Evolutionary conservation across 2,113 vertebrate genomes (phyloP).

Genomic region (Lepidothrix coronata): DNA sequence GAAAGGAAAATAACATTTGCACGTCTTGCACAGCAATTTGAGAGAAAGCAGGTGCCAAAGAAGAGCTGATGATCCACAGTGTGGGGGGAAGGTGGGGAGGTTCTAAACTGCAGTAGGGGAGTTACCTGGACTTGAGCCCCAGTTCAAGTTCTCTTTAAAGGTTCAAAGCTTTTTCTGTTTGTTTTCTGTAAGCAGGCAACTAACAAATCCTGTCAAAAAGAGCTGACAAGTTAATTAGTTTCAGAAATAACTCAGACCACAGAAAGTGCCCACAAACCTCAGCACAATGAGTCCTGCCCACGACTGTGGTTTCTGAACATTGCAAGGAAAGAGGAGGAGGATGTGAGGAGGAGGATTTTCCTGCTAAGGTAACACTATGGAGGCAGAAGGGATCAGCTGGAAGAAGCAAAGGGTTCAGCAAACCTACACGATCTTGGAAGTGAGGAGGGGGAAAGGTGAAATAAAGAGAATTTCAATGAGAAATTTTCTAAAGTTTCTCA

Average conservation of each 20-base stretch:
- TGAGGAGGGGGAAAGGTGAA: background rate
- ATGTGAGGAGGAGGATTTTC: background rate
- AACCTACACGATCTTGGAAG: background rate
- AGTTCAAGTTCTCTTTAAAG: background rate
- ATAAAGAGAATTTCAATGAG: background rate
- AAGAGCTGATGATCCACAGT: background rate
- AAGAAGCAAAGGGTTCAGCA: background rate
- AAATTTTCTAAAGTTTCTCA: background rate
- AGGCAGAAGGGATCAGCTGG: background rate
- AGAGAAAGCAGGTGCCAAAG: background rate
- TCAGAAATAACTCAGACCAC: constrained; percentile 6
- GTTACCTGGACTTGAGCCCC: background rate
- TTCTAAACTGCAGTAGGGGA: background rate
- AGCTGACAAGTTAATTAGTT: background rate
- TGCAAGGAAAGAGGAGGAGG: background rate
- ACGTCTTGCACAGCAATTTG: background rate
- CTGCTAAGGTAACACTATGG: background rate
- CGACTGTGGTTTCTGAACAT: background rate
- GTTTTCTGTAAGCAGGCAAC: background rate
- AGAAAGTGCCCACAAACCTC: background rate
- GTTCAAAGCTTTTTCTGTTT: background rate
- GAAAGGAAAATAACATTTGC: constrained; percentile 52
- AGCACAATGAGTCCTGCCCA: background rate
- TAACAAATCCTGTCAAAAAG: background rate
- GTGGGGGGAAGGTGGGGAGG: background rate